These are phyloP conservation scores for Planiliza haematocheilus DNA, from an alignment of 2,113 vertebrate genomes.

Conservation along the genomic window DNA sequence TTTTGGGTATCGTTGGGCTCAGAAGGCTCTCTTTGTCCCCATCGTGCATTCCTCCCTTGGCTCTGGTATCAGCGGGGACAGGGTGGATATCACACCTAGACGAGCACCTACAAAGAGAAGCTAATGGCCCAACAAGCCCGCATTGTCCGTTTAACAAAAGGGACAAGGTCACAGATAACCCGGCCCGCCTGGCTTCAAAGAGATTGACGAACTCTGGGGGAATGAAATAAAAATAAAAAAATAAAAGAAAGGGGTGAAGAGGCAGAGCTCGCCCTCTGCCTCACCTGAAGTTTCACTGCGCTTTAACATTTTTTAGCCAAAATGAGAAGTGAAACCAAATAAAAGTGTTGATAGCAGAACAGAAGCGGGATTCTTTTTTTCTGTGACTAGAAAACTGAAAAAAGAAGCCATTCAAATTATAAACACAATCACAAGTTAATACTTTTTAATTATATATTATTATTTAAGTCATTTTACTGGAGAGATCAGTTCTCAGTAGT, in stretches of 20 bases:
- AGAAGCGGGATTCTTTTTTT: too few relatives aligned
- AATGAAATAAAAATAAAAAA: slow-evolving; percentile 5
- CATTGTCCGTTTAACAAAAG: slow-evolving; percentile 79
- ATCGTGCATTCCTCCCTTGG: slow-evolving; percentile 22
- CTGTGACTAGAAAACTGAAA: too few relatives aligned
- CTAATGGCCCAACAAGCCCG: slow-evolving; percentile 70
- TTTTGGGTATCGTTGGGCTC: background rate
- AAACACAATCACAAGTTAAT: too few relatives aligned
- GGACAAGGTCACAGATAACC: slow-evolving; percentile 65
- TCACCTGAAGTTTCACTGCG: background rate
- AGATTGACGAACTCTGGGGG: slow-evolving; percentile 9
- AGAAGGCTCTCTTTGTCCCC: slow-evolving; percentile 23
- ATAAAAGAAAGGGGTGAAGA: slow-evolving; percentile 31
- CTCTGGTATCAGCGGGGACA: slow-evolving; percentile 22
- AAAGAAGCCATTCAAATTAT: too few relatives aligned
- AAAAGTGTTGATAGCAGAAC: too few relatives aligned
- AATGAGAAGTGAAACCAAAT: background rate
- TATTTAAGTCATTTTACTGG: too few relatives aligned
- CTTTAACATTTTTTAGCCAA: background rate
- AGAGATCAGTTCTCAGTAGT: too few relatives aligned
- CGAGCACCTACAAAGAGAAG: slow-evolving; percentile 72
- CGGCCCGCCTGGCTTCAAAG: slow-evolving; percentile 69
- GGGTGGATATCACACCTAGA: slow-evolving; percentile 72
- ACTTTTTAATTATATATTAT: too few relatives aligned
- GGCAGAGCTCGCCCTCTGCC: background rate